Base-by-base conservation (phyloP, 2,797 vertebrate species). In the Sebastiscus tertius region DNA sequence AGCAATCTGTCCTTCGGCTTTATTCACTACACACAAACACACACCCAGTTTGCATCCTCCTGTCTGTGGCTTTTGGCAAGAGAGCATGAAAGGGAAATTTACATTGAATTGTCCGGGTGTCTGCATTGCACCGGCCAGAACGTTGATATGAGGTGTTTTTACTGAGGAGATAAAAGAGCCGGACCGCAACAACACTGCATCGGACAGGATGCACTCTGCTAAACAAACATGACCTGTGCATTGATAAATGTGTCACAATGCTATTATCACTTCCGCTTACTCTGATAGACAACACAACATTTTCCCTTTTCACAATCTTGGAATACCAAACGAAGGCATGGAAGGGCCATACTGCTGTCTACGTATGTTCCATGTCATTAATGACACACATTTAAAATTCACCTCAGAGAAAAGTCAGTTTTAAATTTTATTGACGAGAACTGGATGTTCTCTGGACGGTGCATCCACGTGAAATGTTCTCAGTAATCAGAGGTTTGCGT, bases 131-230 rank as follows among this genome's bases (percentile, higher is more conserved):
- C 33, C 26, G 68, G 68, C 49, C 64, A 26, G 75, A 72, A 11
- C 7, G 62, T 31, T 71, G 89, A 91, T 90, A 91, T 1, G 79
- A 92, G 84, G 69, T 87, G 89, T 94, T 92, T 55, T 92, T 81
- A 89, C 81, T 84, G 61, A 80, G 69, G 66, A 92, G 93, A 94
- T 94, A 89, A 93, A 90, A 83, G 76, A 75, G 27, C 18, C 7
- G 13, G 34, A 76, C 18, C 56, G 87, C 81, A 65, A 67, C 74
- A 81, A n/a, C 60, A 16, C 72, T 58, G 65, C 65, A 31, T 56
- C 63, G 22, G 86, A 87, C 92, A 93, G 93, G 93, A 94, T 79
- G 65, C 75, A 39, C 77, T 88, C 88, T 4, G 81, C 81, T 89
- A 85, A 87, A 90, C 79, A 91, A 87, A 94, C 81, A 88, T 4